These are phyloP conservation scores for Ceratoteleas bidentatus DNA, from an alignment of 1,140 invertebrate genomes.

Conservation along the genomic window DNA sequence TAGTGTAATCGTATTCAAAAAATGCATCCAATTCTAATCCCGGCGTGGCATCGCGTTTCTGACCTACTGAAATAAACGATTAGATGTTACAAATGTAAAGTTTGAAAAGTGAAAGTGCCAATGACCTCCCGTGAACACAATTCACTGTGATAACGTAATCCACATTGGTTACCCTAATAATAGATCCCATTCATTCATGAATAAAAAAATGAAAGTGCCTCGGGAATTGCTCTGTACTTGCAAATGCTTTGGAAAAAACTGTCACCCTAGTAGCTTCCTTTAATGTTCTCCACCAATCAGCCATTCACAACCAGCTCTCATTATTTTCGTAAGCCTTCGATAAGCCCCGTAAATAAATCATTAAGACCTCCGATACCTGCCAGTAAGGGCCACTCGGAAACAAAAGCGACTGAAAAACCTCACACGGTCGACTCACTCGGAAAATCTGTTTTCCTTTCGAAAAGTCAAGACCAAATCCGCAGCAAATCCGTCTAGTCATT, in stretches of 20 bases:
- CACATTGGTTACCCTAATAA: too few species aligned
- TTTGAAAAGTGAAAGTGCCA: too few species aligned
- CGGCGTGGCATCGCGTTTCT: too few species aligned
- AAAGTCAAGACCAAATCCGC: constrained; percentile 2
- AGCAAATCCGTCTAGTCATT: constrained; percentile 14
- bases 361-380: neutral
- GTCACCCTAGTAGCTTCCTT: constrained; percentile 13
- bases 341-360: constrained; percentile 1
- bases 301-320: neutral
- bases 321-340: constrained; percentile 12
- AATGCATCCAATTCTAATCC: too few species aligned
- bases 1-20: too few species aligned
- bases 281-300: neutral
- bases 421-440: constrained; percentile 5
- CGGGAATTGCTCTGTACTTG: constrained; percentile 18
- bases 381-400: too few species aligned
- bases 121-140: too few species aligned
- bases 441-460: constrained; percentile 7
- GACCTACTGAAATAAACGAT: too few species aligned
- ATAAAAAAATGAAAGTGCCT: constrained; percentile 57
- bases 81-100: too few species aligned
- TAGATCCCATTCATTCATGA: constrained; percentile 53
- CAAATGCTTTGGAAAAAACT: constrained; percentile 10
- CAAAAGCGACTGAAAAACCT: too few species aligned
- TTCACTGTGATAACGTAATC: too few species aligned